These are phyloP conservation scores for Aphrocallistes beatrix DNA, from an alignment of 37 sponge, comb jelly and placozoan genomes.

Conservation along the genomic window DNA sequence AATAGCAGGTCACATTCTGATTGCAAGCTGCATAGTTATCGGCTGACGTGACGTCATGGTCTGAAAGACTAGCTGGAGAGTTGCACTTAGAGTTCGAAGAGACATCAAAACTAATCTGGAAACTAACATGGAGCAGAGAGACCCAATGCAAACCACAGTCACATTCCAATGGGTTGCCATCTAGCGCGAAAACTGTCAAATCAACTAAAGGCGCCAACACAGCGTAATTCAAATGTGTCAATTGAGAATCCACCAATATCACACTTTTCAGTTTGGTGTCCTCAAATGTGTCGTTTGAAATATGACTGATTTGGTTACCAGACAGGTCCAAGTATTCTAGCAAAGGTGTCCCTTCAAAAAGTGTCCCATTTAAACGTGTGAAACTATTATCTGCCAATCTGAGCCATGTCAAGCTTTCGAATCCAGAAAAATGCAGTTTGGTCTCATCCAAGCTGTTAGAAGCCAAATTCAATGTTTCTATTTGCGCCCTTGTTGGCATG, in stretches of 20 bases:
- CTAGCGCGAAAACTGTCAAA: background rate
- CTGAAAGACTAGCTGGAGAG: background rate
- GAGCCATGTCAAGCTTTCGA: background rate
- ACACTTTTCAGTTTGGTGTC: background rate
- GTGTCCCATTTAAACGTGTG: background rate
- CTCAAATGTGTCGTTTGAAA: background rate
- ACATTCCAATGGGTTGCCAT: background rate
- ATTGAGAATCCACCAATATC: background rate
- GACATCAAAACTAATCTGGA: background rate
- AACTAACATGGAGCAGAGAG: background rate
- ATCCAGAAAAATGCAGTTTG: background rate
- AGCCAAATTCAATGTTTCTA: background rate
- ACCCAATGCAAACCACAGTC: background rate
- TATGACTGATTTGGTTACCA: background rate
- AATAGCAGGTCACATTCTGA: background rate
- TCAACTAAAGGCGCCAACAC: background rate
- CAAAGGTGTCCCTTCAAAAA: background rate
- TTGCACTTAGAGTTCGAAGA: background rate
- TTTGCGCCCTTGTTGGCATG: background rate
- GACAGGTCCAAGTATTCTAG: background rate
- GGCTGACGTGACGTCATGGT: background rate
- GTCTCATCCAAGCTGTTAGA: background rate
- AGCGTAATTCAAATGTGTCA: background rate
- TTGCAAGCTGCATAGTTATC: background rate
- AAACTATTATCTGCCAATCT: background rate